phyloP scores from a whole-genome alignment of 30 jellyfish, hydroid and myxozoan genomes.

The Hydra vulgaris region DNA sequence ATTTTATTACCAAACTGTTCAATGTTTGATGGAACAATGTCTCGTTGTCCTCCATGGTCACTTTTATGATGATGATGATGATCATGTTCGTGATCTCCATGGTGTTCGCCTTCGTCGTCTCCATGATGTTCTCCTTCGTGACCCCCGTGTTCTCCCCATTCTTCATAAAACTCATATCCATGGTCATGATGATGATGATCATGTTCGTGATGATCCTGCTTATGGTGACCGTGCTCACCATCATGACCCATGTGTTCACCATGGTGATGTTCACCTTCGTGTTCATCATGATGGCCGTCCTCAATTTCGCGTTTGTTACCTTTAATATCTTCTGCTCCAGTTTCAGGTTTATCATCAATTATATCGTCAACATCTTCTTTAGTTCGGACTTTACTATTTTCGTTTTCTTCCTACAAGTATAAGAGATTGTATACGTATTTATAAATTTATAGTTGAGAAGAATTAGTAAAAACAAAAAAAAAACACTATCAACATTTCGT shows the following conservation, averaged over 20 bases:
- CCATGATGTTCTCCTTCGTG: slow-evolving; percentile 89
- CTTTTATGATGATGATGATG: slow-evolving; percentile 73
- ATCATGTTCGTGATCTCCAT: slow-evolving; percentile 56
- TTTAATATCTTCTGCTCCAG: neutral
- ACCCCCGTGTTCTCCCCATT: slow-evolving; percentile 79
- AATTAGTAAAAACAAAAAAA: neutral
- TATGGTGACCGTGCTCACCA: slow-evolving; percentile 92
- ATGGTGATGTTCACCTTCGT: slow-evolving; percentile 27
- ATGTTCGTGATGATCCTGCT: slow-evolving; percentile 92
- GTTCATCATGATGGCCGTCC: neutral
- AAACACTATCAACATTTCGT: neutral
- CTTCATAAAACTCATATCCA: slow-evolving; percentile 95
- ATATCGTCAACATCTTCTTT: slow-evolving; percentile 19
- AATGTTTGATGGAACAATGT: slow-evolving; percentile 23
- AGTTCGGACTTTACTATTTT: neutral
- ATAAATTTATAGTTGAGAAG: no score
- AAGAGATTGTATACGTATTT: no score
- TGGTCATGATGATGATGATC: slow-evolving; percentile 92
- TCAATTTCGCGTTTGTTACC: slow-evolving; percentile 10
- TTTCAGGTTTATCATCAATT: neutral
- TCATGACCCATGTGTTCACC: slow-evolving; percentile 73
- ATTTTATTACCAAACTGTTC: slow-evolving; percentile 17
- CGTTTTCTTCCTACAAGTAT: neutral
- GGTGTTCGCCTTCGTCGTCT: slow-evolving; percentile 52
- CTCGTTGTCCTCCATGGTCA: slow-evolving; percentile 61